phyloP scores from a whole-genome alignment of 2,888 invertebrate species.

The Oligia strigilis region DNA sequence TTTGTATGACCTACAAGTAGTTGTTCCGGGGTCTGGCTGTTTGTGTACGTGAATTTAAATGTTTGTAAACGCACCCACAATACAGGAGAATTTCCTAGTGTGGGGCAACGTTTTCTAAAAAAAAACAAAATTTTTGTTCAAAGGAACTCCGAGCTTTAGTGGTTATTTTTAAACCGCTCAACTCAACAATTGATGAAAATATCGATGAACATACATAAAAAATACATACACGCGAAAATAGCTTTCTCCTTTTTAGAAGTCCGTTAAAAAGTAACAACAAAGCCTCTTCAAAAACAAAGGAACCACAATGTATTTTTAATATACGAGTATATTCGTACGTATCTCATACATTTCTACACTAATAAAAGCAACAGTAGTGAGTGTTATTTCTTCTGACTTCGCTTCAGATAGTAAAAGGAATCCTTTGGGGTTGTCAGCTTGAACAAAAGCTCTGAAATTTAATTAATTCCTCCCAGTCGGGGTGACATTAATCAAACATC shows the following conservation, averaged over 20 bases:
- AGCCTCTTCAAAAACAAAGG: slow-evolving; percentile 14
- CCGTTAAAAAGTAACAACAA: not conserved
- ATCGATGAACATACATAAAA: not conserved
- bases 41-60: no score
- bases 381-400: slow-evolving; percentile 40
- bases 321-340: not conserved
- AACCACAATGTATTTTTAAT: slow-evolving; percentile 39
- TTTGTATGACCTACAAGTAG: no score
- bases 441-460: slow-evolving; percentile 59
- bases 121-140: no score
- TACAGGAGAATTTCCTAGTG: no score
- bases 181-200: not conserved
- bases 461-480: slow-evolving; percentile 46
- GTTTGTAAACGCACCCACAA: no score
- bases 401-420: slow-evolving; percentile 42
- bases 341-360: slow-evolving; percentile 32
- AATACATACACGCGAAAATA: not conserved
- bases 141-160: no score
- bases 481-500: slow-evolving; percentile 64
- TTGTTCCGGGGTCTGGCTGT: no score
- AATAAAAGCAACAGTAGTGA: slow-evolving; percentile 34
- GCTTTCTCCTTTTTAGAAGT: not conserved
- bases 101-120: no score
- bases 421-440: slow-evolving; percentile 38
- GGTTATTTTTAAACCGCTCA: not conserved